Percentiles rank a stretch among this genome's conserved stretches.
These are phyloP conservation scores for Melinopterus prodromus DNA, from an alignment of 2,888 invertebrate species.

Conservation along the genomic window DNA sequence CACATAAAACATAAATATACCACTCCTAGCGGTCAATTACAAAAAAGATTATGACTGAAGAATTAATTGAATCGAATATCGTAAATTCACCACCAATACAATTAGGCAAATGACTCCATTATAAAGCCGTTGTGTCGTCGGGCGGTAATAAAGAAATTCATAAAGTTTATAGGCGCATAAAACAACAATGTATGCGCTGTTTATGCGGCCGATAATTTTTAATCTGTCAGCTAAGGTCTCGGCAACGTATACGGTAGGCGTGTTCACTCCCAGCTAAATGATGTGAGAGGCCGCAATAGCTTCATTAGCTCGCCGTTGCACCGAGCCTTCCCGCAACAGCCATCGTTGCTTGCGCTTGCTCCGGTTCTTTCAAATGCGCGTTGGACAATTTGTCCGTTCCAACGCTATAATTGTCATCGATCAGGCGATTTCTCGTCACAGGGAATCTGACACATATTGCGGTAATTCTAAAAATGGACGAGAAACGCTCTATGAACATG, in stretches of 20 bases:
- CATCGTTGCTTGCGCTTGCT: slow-evolving; percentile 4
- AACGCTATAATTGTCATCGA: background rate
- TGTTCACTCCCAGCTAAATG: slow-evolving; percentile 25
- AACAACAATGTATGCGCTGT: slow-evolving; percentile 20
- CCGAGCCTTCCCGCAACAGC: background rate
- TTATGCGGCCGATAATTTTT: slow-evolving; percentile 24
- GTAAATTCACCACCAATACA: slow-evolving; percentile 10
- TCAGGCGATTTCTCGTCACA: background rate
- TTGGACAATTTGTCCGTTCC: slow-evolving; percentile 4
- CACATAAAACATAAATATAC: background rate
- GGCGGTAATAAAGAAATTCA: slow-evolving; percentile 20
- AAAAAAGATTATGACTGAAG: background rate
- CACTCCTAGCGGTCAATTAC: background rate
- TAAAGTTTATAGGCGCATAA: slow-evolving; percentile 21
- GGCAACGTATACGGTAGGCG: background rate
- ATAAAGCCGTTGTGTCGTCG: slow-evolving; percentile 11
- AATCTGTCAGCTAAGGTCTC: slow-evolving; percentile 18
- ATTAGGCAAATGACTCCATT: slow-evolving; percentile 22
- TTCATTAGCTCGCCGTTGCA: slow-evolving; percentile 12
- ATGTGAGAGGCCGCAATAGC: slow-evolving; percentile 18
- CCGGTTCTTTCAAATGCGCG: background rate
- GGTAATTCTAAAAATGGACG: background rate
- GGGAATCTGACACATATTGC: background rate
- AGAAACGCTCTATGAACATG: background rate
- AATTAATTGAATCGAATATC: background rate